Percentiles rank a stretch among this genome's conserved stretches.
Evolutionary conservation across 2,888 invertebrate genomes (phyloP).

Genomic region (Eristalinus sepulchralis): DNA sequence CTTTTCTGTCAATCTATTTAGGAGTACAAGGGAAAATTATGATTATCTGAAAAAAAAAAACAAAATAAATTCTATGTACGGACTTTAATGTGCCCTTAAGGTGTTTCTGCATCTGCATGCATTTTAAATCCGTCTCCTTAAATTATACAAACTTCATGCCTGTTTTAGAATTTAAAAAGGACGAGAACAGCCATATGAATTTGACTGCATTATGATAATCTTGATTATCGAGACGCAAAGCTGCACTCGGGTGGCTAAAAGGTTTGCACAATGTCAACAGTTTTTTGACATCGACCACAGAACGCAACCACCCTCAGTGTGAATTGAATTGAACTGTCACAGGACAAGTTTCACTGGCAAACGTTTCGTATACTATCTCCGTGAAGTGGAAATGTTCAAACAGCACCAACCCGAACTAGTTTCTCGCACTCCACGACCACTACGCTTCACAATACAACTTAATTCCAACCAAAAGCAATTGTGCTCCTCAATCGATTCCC

Average conservation of each 20-base stretch:
- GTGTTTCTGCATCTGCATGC: too few relatives aligned
- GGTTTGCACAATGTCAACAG: not conserved
- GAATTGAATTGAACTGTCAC: not conserved
- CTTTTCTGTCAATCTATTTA: too few relatives aligned
- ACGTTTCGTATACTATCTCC: not conserved
- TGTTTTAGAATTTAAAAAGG: too few relatives aligned
- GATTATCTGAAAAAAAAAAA: too few relatives aligned
- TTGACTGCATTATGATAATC: not conserved
- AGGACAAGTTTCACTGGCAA: not conserved
- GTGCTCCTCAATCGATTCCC: slow-evolving; percentile 31
- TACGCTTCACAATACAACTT: slow-evolving; percentile 24
- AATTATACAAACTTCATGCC: too few relatives aligned
- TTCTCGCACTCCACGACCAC: not conserved
- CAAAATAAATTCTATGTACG: too few relatives aligned
- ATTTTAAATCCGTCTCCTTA: too few relatives aligned
- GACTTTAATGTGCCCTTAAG: too few relatives aligned
- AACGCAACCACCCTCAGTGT: not conserved
- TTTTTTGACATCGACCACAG: not conserved
- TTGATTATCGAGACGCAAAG: not conserved
- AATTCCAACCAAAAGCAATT: slow-evolving; percentile 22
- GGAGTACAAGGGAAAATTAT: too few relatives aligned
- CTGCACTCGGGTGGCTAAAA: not conserved
- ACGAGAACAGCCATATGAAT: not conserved
- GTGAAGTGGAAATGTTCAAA: not conserved
- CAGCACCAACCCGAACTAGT: not conserved